phyloP scores from a whole-genome alignment of 1,140 invertebrate genomes.

The Hyles euphorbiae region DNA sequence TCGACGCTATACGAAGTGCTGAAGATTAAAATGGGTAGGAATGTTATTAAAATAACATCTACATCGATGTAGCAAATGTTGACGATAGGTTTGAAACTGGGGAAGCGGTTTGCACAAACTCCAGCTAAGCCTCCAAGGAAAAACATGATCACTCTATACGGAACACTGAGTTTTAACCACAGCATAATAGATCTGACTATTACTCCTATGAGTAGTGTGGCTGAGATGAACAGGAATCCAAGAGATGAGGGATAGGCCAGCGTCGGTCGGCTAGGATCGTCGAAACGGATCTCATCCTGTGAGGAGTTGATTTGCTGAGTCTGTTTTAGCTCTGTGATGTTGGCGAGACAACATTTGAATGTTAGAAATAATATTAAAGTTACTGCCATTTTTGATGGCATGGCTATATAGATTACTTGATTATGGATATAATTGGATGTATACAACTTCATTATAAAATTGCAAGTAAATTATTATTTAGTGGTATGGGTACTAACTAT shows the following conservation, averaged over 20 bases:
- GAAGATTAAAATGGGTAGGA: conserved; percentile 52
- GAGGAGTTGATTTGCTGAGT: conserved; percentile 1
- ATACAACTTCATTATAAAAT: background rate
- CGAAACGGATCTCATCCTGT: conserved; percentile 24
- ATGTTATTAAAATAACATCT: conserved; percentile 41
- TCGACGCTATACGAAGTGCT: conserved; percentile 56
- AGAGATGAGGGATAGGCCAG: conserved; percentile 45
- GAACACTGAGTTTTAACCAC: conserved; percentile 42
- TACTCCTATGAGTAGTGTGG: conserved; percentile 47
- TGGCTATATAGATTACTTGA: conserved; percentile 11
- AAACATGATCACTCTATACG: conserved; percentile 60
- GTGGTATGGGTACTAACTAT: no score
- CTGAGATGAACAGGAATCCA: conserved; percentile 48
- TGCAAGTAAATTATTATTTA: background rate
- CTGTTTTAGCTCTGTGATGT: no score
- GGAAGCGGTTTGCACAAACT: conserved; percentile 45
- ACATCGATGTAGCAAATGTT: conserved; percentile 52
- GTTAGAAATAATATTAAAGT: background rate
- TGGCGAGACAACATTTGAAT: no score
- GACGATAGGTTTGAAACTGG: conserved; percentile 45
- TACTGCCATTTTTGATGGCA: conserved; percentile 12
- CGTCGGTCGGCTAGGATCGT: conserved; percentile 31
- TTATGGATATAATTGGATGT: no score
- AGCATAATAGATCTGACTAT: conserved; percentile 51
- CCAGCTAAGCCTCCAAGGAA: conserved; percentile 47